Base-by-base conservation (phyloP, 2,888 invertebrate species). In the Teleogryllus oceanicus region DNA sequence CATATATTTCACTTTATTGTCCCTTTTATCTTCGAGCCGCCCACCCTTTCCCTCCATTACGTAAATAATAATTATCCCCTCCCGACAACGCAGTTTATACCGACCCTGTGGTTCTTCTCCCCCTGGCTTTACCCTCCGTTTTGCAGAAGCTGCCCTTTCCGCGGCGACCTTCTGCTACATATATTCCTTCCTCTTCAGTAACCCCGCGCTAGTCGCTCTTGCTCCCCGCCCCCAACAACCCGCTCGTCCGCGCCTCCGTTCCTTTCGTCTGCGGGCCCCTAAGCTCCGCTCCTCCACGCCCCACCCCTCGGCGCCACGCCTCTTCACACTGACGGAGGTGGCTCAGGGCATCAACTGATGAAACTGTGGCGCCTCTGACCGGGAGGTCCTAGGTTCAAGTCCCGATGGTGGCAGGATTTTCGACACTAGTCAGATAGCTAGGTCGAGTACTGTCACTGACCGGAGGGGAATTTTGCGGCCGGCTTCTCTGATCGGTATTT, bases 1-100 rank as follows among this genome's bases (percentile, higher is more conserved):
- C n/a, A n/a, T 62, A 62, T n/a, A 62, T 62, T 62, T 62, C n/a
- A 62, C 62, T n/a, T 62, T 62, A 62, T 62, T 62, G 62, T n/a
- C 62, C 8, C 62, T 62, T n/a, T 62, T 62, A 62, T 62, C 62
- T n/a, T 37, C 37, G 5, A 37, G 37, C 37, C 37, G 37, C 37
- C 37, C 37, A 8, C 37, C 37, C 37, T 5, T 37, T 37, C 37
- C 37, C 37, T 37, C 62, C 13, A 62, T 62, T 62, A 18, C 62
- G 62, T 62, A 62, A 62, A 62, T 62, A 62, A 62, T 62, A 62
- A 62, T 62, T 62, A 62, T 62, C n/a, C 62, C n/a, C 62, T n/a
- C 62, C 62, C 62, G 62, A 18, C 62, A n/a, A 3, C n/a, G 62
- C 8, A 62, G 62, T 62, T 62, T 62, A 62, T 62, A 18, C 62